phyloP scores from a whole-genome alignment of 2,888 invertebrate genomes.

The Spisula subtruncata region DNA sequence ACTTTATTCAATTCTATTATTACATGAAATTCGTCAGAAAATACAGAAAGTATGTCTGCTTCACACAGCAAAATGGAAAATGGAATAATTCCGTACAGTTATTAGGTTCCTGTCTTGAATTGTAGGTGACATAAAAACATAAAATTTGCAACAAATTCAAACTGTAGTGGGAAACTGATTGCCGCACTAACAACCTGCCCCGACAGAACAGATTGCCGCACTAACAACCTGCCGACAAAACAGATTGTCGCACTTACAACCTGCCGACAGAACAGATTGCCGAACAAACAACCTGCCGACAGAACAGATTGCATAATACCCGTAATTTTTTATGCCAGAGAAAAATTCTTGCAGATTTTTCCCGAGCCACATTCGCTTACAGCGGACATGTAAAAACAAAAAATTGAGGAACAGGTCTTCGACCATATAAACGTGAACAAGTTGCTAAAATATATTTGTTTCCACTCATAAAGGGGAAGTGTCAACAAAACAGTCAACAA shows the following conservation, averaged over 20 bases:
- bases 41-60: background rate
- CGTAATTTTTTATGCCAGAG: constrained; percentile 47
- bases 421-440: constrained; percentile 67
- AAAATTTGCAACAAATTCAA: constrained; percentile 27
- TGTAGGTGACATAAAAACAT: constrained; percentile 1
- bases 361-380: constrained; percentile 57
- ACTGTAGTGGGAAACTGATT: background rate
- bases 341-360: constrained; percentile 50
- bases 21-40: too few relatives aligned
- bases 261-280: background rate
- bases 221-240: background rate
- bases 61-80: background rate
- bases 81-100: background rate
- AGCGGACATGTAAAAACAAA: constrained; percentile 68
- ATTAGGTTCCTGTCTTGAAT: background rate
- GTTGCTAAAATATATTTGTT: constrained; percentile 58
- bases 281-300: background rate
- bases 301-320: constrained; percentile 59
- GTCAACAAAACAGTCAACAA: constrained; percentile 49
- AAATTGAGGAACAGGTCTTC: constrained; percentile 63
- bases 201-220: constrained; percentile 34
- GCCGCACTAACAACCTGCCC: background rate
- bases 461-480: constrained; percentile 41
- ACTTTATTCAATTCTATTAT: too few relatives aligned
- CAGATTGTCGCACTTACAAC: background rate